Conservation (phyloP, 2,797 vertebrate genomes). For the Menidia menidia region DNA sequence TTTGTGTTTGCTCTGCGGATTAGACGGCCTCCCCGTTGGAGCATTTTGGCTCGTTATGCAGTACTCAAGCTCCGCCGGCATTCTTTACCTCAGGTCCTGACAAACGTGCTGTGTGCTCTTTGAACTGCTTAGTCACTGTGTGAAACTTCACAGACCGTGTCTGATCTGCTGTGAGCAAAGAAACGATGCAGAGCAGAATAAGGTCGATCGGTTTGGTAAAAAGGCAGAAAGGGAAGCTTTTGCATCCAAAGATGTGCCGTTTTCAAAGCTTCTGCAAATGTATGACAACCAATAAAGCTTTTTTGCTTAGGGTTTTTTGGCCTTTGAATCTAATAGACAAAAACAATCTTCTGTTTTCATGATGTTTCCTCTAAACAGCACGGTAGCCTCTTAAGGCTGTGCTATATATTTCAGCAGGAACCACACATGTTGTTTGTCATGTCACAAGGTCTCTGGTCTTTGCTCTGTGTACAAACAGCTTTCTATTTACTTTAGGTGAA, state of each 20-base stretch:
- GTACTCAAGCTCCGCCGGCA: constrained; percentile 46
- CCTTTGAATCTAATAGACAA: neutral
- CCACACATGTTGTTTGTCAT: neutral
- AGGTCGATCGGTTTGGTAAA: constrained; percentile 12
- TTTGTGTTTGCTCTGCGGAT: constrained; percentile 65
- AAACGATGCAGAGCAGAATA: constrained; percentile 16
- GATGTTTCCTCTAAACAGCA: neutral
- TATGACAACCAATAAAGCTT: neutral
- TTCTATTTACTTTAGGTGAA: constrained; percentile 17
- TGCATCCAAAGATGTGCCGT: neutral
- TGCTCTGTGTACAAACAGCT: constrained; percentile 2
- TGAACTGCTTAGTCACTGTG: constrained; percentile 28
- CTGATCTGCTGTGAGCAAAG: constrained; percentile 19
- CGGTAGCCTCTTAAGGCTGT: neutral
- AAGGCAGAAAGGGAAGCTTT: constrained; percentile 3
- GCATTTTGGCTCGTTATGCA: constrained; percentile 41
- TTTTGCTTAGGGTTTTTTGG: neutral
- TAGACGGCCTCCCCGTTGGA: constrained; percentile 41
- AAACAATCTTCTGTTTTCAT: neutral
- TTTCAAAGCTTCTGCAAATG: constrained; percentile 14
- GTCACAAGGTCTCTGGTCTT: constrained; percentile 16
- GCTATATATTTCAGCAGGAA: neutral
- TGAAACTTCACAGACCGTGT: constrained; percentile 25
- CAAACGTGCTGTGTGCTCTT: constrained; percentile 34
- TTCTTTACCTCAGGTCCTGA: constrained; percentile 33